phyloP scores from a whole-genome alignment of 2,797 vertebrate genomes.

The Carapus acus region DNA sequence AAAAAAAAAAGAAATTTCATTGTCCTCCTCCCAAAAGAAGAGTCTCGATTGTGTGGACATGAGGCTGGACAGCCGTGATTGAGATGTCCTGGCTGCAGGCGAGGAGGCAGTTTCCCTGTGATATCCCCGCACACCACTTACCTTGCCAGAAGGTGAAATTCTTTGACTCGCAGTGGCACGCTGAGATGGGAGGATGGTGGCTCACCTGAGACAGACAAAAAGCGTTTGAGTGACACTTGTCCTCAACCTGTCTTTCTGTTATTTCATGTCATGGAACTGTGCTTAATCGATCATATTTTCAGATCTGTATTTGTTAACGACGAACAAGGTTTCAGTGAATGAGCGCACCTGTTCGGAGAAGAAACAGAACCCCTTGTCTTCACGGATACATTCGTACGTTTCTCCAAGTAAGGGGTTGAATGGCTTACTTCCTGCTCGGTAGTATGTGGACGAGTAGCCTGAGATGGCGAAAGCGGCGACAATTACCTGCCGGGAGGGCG shows the following conservation, averaged over 20 bases:
- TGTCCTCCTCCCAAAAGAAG: neutral
- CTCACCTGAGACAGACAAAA: constrained; percentile 81
- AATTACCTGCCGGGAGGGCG: constrained; percentile 75
- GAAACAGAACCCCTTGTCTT: constrained; percentile 98
- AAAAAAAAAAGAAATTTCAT: constrained; percentile 15
- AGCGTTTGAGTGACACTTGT: constrained; percentile 36
- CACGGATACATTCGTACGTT: constrained; percentile 96
- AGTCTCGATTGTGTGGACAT: constrained; percentile 10
- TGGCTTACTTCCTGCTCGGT: constrained; percentile 98
- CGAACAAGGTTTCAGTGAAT: no score
- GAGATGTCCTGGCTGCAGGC: constrained; percentile 5
- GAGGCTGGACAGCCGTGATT: constrained; percentile 16
- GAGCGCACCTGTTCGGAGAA: constrained; percentile 91
- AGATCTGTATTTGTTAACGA: no score
- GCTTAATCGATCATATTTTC: no score
- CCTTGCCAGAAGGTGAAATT: constrained; percentile 99
- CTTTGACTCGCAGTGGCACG: constrained; percentile 99
- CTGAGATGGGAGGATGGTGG: constrained; percentile 97
- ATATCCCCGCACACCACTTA: constrained; percentile 58
- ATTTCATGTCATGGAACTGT: constrained; percentile 1
- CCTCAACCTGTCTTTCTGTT: neutral
- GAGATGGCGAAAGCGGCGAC: constrained; percentile 97
- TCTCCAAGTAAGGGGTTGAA: constrained; percentile 98
- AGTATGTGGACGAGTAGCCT: constrained; percentile 96
- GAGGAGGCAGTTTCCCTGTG: constrained; percentile 15